These are phyloP conservation scores for Pollachius pollachius DNA, from an alignment of 2,113 vertebrate species.

Conservation along the genomic window DNA sequence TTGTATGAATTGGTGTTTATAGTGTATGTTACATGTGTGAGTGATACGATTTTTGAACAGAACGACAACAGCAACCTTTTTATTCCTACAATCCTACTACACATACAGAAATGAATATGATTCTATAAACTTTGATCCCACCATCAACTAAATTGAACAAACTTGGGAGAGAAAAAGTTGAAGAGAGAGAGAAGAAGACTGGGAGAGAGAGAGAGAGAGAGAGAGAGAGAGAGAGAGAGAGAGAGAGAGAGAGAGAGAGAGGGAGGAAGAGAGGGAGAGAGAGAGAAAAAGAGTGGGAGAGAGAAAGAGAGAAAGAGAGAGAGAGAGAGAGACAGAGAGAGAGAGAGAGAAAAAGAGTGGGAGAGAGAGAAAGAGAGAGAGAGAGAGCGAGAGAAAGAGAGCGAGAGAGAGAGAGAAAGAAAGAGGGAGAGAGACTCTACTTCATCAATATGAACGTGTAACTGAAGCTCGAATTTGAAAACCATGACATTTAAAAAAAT, in stretches of 20 bases:
- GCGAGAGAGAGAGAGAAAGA: slow-evolving; percentile 4
- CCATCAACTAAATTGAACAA: no score
- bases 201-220: no score
- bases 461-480: no score
- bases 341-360: slow-evolving; percentile 4
- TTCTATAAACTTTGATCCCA: no score
- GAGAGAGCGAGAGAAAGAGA: not conserved
- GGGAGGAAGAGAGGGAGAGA: not conserved
- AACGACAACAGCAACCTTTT: no score
- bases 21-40: not conserved
- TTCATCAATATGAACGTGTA: no score
- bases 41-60: no score
- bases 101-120: no score
- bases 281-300: not conserved
- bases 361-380: not conserved
- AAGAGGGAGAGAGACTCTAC: not conserved
- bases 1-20: not conserved
- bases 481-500: no score
- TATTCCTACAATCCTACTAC: no score
- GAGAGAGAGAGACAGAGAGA: not conserved
- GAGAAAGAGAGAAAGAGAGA: not conserved
- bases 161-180: no score
- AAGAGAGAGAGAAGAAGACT: no score
- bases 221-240: slow-evolving; percentile 1
- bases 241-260: slow-evolving; percentile 3